Evolutionary conservation across 2,113 vertebrate genomes (phyloP).

Genomic region (Lophochroa leadbeateri): DNA sequence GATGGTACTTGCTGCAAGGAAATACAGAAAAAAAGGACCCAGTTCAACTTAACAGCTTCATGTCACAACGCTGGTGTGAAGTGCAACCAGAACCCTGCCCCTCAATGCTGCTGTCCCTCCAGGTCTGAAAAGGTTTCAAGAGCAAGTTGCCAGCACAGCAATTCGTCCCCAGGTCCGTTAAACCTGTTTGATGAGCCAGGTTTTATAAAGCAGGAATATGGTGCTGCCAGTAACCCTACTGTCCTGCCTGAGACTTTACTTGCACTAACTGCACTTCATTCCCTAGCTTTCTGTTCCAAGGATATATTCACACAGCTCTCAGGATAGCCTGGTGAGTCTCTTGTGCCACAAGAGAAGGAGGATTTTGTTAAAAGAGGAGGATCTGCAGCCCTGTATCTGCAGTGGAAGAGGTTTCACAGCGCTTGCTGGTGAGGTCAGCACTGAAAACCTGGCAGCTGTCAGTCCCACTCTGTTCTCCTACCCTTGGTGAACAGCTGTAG

Average conservation of each 20-base stretch:
- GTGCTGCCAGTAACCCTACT: not conserved
- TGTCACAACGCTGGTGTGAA: not conserved
- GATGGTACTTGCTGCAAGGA: not conserved
- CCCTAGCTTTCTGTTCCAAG: accelerated
- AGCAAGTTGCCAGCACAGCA: not conserved
- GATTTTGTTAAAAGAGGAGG: not conserved
- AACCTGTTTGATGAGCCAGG: accelerated
- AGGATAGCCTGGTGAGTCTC: not conserved
- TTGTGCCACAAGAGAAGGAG: not conserved
- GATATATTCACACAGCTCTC: not conserved
- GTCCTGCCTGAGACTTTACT: not conserved
- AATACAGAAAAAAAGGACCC: not conserved
- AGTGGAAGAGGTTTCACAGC: accelerated
- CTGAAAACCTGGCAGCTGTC: accelerated
- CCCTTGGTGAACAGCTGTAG: too few species aligned
- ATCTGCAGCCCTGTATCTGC: accelerated
- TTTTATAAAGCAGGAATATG: not conserved
- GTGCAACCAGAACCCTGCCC: not conserved
- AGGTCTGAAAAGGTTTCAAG: not conserved
- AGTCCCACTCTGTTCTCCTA: too few species aligned
- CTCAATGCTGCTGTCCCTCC: not conserved
- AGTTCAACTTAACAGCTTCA: not conserved
- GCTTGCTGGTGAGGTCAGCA: accelerated
- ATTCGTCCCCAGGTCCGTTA: not conserved
- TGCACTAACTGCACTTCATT: accelerated